Conservation (phyloP, 2,797 vertebrate genomes). For the Spondyliosoma cantharus region DNA sequence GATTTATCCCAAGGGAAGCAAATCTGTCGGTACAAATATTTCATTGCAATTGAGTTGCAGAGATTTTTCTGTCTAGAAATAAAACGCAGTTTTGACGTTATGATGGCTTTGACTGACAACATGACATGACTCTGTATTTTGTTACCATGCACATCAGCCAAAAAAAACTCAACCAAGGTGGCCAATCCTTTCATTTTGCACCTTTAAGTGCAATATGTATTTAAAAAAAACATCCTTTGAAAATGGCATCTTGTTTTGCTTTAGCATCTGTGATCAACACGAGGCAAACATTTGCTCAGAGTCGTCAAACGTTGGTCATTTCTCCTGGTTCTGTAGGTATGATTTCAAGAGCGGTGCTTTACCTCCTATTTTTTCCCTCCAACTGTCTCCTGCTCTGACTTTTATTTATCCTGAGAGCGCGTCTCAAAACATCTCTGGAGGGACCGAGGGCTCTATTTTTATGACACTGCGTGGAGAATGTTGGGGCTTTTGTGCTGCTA, state of each 20-base stretch:
- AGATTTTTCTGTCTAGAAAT: no score
- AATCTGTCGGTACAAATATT: no score
- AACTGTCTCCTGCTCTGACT: background rate
- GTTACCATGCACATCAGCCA: no score
- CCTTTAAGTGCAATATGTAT: background rate
- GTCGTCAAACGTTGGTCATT: background rate
- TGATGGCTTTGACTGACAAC: no score
- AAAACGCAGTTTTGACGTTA: no score
- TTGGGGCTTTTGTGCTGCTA: constrained; percentile 21
- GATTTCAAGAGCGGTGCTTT: background rate
- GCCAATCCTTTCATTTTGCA: no score
- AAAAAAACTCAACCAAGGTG: no score
- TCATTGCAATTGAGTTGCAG: no score
- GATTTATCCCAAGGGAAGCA: no score
- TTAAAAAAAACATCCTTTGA: background rate
- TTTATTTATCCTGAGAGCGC: constrained; percentile 18
- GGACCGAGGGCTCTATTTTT: constrained; percentile 39
- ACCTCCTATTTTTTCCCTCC: background rate
- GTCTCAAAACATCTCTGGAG: constrained; percentile 32
- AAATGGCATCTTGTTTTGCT: background rate
- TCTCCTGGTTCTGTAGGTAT: background rate
- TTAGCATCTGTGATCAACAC: background rate
- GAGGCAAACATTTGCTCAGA: background rate
- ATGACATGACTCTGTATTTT: no score
- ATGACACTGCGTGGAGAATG: constrained; percentile 10